Evolutionary conservation across 1,140 invertebrate genomes (phyloP).

Genomic region (Trachymyrmex cornetzi): DNA sequence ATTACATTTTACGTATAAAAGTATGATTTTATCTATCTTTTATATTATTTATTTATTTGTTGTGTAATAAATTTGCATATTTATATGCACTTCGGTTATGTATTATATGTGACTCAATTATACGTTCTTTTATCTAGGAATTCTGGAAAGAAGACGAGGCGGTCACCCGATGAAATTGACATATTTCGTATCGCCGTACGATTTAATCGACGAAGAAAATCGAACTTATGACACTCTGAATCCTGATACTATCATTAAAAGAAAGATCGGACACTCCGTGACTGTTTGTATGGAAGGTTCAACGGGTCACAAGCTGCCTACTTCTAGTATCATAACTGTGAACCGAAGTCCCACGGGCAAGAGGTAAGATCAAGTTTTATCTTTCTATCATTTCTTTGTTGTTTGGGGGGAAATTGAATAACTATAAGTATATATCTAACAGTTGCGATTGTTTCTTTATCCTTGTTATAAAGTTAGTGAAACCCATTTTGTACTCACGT

Average conservation of each 20-base stretch:
- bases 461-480: neutral
- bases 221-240: slow-evolving; percentile 92
- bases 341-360: slow-evolving; percentile 91
- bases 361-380: slow-evolving; percentile 87
- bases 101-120: neutral
- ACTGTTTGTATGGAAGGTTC: slow-evolving; percentile 97
- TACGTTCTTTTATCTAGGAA: slow-evolving; percentile 77
- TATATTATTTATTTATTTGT: neutral
- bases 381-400: neutral
- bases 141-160: slow-evolving; percentile 92
- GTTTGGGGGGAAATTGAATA: neutral
- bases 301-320: slow-evolving; percentile 95
- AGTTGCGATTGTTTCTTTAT: neutral
- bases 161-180: slow-evolving; percentile 97
- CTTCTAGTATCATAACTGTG: slow-evolving; percentile 92
- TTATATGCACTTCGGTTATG: neutral
- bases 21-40: neutral
- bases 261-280: slow-evolving; percentile 94
- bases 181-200: slow-evolving; percentile 98
- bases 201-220: slow-evolving; percentile 93
- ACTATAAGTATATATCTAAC: neutral
- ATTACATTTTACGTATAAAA: neutral
- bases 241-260: slow-evolving; percentile 90
- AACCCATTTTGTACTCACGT: neutral
- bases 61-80: neutral